These are phyloP conservation scores for Volucella inanis DNA, from an alignment of 2,888 invertebrate genomes.

Conservation along the genomic window DNA sequence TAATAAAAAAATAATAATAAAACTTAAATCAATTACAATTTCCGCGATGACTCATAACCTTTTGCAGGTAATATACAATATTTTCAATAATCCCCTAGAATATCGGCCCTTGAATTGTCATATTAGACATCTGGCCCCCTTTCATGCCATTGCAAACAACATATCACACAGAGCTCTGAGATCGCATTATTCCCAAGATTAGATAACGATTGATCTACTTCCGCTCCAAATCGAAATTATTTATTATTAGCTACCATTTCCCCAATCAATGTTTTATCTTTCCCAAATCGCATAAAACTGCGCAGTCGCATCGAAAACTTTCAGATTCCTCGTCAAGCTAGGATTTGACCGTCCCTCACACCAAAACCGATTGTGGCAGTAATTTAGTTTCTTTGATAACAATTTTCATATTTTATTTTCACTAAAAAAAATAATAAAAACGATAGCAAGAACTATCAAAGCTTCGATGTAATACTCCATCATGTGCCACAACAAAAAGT, in stretches of 20 bases:
- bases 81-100: conserved; percentile 23
- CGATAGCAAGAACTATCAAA: conserved; percentile 1
- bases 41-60: conserved; percentile 1
- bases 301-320: conserved; percentile 10
- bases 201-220: conserved; percentile 59
- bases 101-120: conserved; percentile 25
- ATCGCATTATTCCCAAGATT: conserved; percentile 17
- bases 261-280: conserved; percentile 1
- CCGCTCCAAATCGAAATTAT: conserved; percentile 11
- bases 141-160: conserved; percentile 12
- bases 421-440: background rate
- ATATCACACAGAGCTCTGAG: background rate
- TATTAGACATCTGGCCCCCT: conserved; percentile 45
- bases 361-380: background rate
- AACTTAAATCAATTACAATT: conserved; percentile 10
- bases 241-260: background rate
- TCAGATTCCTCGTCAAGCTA: background rate
- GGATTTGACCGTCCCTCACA: background rate
- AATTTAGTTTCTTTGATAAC: conserved; percentile 40
- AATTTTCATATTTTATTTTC: conserved; percentile 20
- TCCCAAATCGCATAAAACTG: background rate
- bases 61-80: background rate
- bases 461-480: conserved; percentile 6
- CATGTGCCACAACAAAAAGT: conserved; percentile 14
- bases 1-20: too few species aligned